phyloP scores from a whole-genome alignment of 2,797 vertebrate species.

The Chelon labrosus region DNA sequence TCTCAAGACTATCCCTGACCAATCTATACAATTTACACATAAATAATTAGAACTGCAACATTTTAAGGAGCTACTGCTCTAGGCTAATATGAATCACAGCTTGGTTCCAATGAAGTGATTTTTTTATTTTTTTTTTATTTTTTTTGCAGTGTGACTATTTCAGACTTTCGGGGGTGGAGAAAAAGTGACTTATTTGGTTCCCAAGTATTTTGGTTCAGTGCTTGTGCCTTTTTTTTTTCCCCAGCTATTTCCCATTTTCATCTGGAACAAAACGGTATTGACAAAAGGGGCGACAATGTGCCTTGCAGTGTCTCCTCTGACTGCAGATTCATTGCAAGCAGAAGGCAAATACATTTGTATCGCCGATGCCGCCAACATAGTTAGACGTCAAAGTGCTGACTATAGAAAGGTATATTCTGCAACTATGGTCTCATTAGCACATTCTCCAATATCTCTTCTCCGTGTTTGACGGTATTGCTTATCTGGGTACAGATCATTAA shows the following conservation, averaged over 20 bases:
- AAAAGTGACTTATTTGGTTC: slow-evolving; percentile 14
- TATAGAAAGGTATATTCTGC: slow-evolving; percentile 14
- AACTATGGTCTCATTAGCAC: slow-evolving; percentile 47
- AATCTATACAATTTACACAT: neutral
- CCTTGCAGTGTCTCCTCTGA: slow-evolving; percentile 4
- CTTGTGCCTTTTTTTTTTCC: neutral
- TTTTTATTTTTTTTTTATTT: neutral
- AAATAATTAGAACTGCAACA: slow-evolving; percentile 15
- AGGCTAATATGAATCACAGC: slow-evolving; percentile 22
- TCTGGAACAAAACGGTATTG: slow-evolving; percentile 32
- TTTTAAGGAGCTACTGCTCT: slow-evolving; percentile 23
- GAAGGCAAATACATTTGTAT: slow-evolving; percentile 34
- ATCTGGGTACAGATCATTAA: slow-evolving; percentile 41
- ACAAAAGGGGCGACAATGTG: slow-evolving; percentile 9
- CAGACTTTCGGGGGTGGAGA: slow-evolving; percentile 19
- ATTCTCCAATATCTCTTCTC: slow-evolving; percentile 18
- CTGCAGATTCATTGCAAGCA: slow-evolving; percentile 47
- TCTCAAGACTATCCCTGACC: neutral
- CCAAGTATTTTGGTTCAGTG: neutral
- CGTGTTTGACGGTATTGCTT: slow-evolving; percentile 36
- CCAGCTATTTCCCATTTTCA: slow-evolving; percentile 12
- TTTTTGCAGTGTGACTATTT: slow-evolving; percentile 11
- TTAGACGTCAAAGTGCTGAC: neutral
- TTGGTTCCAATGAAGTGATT: slow-evolving; percentile 3
- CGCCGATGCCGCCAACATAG: slow-evolving; percentile 24